A percentile compares a stretch with the other conserved stretches of the same genome.
phyloP scores from a whole-genome alignment of 1,140 invertebrate genomes.

The Hylaeus volcanicus region DNA sequence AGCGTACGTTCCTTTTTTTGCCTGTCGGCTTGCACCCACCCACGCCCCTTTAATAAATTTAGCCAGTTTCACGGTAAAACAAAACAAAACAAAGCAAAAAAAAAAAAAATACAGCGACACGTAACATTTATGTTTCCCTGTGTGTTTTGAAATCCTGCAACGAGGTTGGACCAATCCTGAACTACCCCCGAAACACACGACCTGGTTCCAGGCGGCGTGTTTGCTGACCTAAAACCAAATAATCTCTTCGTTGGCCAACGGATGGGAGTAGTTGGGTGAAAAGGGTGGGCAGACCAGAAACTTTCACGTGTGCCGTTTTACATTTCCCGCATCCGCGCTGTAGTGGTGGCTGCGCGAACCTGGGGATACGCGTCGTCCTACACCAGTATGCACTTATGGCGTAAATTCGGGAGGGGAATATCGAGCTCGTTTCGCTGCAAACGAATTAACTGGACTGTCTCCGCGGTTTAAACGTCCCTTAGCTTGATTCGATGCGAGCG shows the following conservation, averaged over 20 bases:
- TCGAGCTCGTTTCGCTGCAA: too few species aligned
- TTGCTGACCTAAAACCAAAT: constrained; percentile 55
- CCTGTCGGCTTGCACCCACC: too few species aligned
- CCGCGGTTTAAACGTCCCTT: not conserved
- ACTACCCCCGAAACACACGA: constrained; percentile 29
- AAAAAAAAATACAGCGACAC: not conserved
- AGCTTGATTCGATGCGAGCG: too few species aligned
- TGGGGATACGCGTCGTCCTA: not conserved
- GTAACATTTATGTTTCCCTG: constrained; percentile 9
- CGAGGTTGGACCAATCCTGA: constrained; percentile 32
- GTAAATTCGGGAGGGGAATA: not conserved
- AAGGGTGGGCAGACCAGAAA: constrained; percentile 30
- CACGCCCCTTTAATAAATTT: too few species aligned
- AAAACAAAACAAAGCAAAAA: not conserved
- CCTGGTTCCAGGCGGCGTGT: constrained; percentile 8
- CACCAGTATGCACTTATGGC: not conserved
- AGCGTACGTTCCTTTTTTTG: too few species aligned
- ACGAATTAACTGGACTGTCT: not conserved
- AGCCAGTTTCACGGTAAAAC: too few species aligned
- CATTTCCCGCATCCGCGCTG: constrained; percentile 36
- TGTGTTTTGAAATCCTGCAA: constrained; percentile 30
- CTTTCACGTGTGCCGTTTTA: constrained; percentile 36
- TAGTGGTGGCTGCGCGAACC: not conserved
- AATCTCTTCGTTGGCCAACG: constrained; percentile 44
- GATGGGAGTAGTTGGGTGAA: constrained; percentile 8